Conservation (phyloP, 2,113 vertebrate species). For the Crotalus horridus region DNA sequence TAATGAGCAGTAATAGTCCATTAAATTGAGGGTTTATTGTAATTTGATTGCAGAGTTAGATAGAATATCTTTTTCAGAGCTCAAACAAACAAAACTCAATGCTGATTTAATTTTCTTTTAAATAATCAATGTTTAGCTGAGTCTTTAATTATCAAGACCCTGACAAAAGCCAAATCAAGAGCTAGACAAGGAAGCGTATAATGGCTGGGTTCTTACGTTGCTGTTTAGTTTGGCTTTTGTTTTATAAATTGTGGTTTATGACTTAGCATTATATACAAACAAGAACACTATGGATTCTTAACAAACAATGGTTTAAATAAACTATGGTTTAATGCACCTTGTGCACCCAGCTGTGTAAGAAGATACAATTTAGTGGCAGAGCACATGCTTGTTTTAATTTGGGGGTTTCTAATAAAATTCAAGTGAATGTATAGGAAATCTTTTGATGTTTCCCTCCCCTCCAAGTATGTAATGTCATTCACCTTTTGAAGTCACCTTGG, state of each 20-base stretch:
- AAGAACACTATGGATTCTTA: background rate
- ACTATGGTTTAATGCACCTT: background rate
- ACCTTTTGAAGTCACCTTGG: background rate
- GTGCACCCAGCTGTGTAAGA: background rate
- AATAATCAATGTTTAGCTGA: background rate
- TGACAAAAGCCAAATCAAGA: background rate
- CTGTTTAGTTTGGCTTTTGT: background rate
- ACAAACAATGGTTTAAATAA: background rate
- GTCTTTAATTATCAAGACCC: background rate
- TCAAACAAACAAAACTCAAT: background rate
- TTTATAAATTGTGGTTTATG: background rate
- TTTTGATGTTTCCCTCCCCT: background rate
- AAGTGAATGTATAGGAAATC: background rate
- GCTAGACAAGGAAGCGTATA: background rate
- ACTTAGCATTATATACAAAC: background rate
- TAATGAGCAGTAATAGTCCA: background rate
- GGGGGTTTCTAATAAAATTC: background rate
- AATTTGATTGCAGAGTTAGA: background rate
- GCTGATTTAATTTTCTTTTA: background rate
- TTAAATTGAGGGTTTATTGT: background rate
- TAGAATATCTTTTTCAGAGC: background rate
- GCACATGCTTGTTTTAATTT: background rate
- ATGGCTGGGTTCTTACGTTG: background rate
- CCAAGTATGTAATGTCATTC: background rate
- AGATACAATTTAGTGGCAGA: background rate